Base-by-base conservation (phyloP, 2,113 vertebrate species). In the Neopipo cinnamomea region DNA sequence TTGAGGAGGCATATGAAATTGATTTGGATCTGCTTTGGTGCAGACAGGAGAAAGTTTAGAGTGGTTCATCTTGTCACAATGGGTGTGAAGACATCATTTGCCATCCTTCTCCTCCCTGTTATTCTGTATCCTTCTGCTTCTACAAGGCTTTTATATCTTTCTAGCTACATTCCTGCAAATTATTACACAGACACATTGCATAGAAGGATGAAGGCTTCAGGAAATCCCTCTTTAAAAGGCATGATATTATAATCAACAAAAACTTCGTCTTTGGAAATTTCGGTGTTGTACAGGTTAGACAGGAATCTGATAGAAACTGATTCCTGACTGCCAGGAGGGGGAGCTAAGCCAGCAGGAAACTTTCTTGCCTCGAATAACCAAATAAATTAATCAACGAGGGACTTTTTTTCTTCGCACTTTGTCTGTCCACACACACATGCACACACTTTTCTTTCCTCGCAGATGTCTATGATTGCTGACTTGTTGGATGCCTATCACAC, bases 321-420 rank as follows among this genome's bases (percentile, higher is more conserved):
- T 42, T 89, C 49, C 44, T 62, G 84, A 79, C 18, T 3, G 18
- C 88, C 96, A 96, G 85, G 78, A 97, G 96, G 65, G 94, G 95
- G 93, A 96, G 79, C 71, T 82, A 94, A 82, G 28, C 41, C 49
- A 91, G 49, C 39, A 90, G 16, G 50, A 89, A 93, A 93, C 21
- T 13, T 66, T 68, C 46, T 53, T 22, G 80, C n/a, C 24, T 19
- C 20, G 10, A 59, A 30, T 5, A 74, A 62, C 85, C 30, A 74
- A 73, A 65, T 20, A 47, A 20, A 55, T 8, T 4, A 19, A 87
- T 22, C 71, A 74, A 79, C 12, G 27, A 37, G 13, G 11, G 33
- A 42, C 27, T 31, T 3, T 0, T 44, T 87, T 63, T 63, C 47
- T 71, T 71, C 16, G 22, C 11, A 3, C 21, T 67, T 46, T 35